Base-by-base conservation (phyloP, 2,113 vertebrate species). In the Archocentrus centrarchus region DNA sequence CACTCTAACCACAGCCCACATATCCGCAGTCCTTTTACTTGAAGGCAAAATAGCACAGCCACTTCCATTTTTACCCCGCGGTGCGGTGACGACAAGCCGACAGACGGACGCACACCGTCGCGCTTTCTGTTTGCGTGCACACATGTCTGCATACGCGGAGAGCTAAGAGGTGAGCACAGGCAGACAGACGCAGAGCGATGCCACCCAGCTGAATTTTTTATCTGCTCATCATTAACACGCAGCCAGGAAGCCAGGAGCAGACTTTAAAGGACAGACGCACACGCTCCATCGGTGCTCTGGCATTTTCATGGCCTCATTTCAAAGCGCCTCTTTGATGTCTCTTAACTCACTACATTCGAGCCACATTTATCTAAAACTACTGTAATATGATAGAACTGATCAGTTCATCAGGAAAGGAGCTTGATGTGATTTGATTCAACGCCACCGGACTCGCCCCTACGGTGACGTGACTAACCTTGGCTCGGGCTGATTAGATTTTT, bases 181-280 rank as follows among this genome's bases (percentile, higher is more conserved):
- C 81, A 60, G 87, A 82, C 79, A 70, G 83, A 80, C 78, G 87
- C 86, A 81, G 81, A 88, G 79, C 15, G 75, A 82, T 6, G 84
- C 59, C 84, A 75, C 84, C 82, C 82, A 80, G 83, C 27, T 92
- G 27, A 95, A 94, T 94, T 94, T 95, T 93, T 95, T 84, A 95
- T 94, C 89, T 82, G 75, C 41, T 90, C 87, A 91, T 96, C 93
- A 94, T 96, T 95, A 95, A 90, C 92, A 88, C 86, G 35, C 92
- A 80, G 93, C 86, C 89, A 92, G 88, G 88, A 91, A 90, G 89
- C 87, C 79, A 80, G 79, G 86, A 84, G 83, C 84, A 85, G 86
- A 89, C 91, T 91, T 91, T 89, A 91, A 90, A 93, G 92, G 86
- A 93, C 83, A 88, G 90, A 89, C 82, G 24, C 83, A n/a, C 50